phyloP scores from a whole-genome alignment of 2,797 vertebrate genomes.

The Anas flavirostris region DNA sequence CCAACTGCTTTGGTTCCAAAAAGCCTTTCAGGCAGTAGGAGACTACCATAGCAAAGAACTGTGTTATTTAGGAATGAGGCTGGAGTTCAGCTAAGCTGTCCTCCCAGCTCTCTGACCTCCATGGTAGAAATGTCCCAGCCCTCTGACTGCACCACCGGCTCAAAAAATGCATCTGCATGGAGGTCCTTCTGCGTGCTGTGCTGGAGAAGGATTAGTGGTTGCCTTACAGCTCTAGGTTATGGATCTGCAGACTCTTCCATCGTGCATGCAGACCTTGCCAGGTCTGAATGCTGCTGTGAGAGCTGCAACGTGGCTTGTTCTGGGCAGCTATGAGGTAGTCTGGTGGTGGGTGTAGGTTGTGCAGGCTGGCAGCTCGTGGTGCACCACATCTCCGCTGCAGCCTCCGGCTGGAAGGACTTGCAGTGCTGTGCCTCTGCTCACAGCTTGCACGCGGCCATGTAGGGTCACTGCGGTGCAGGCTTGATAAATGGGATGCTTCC shows the following conservation, averaged over 20 bases:
- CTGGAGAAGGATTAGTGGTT: not conserved
- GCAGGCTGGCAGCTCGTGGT: fast-evolving
- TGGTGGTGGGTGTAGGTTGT: no score
- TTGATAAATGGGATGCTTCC: not conserved
- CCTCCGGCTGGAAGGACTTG: fast-evolving
- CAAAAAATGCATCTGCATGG: fast-evolving
- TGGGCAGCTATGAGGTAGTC: not conserved
- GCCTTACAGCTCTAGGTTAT: not conserved
- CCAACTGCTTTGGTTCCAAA: fast-evolving
- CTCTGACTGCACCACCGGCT: fast-evolving
- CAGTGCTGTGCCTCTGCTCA: not conserved
- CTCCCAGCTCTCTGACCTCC: not conserved
- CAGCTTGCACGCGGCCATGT: fast-evolving
- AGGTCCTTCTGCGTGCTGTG: not conserved
- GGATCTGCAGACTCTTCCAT: no score
- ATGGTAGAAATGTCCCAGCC: not conserved
- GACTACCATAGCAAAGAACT: not conserved
- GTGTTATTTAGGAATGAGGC: not conserved
- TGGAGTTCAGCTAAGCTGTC: not conserved
- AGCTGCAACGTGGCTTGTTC: not conserved
- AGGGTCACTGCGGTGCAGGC: fast-evolving
- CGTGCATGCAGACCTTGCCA: fast-evolving
- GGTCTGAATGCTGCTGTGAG: not conserved
- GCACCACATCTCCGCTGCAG: fast-evolving
- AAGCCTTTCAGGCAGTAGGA: not conserved